Evolutionary conservation across 1,140 invertebrate genomes (phyloP), one percentile per base, ranked within the genome.

Genomic region (Sitobion miscanthi): DNA sequence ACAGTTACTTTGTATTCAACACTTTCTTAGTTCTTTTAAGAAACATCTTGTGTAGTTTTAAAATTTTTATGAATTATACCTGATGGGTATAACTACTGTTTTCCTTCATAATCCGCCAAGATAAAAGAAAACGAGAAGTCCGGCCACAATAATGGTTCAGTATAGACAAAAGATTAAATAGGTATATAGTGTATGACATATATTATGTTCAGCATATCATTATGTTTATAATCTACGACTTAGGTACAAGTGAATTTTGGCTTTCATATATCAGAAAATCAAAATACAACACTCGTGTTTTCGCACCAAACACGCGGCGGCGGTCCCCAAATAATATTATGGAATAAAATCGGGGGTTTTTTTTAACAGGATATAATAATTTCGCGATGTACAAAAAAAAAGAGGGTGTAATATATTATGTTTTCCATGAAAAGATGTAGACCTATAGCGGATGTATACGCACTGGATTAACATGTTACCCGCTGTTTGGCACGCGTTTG

Each of bases 401-500:
- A 57, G 23, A 52, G 91, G 49, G 91, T 54, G 91, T 83, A 49
- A 57, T 85, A 42, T 45, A 45, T 45, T 57, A 42, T 57, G 49
- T 93, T 93, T 93, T 83, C 82, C 82, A 86, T 86, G 91, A 93
- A 93, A 93, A 93, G 23, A 86, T 52, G 91, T 85, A 82, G 82
- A 45, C 82, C 82, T 21, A 52, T 47, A 42, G 49, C 91, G 77
- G 62, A 93, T 93, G 91, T 93, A 82, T 52, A 52, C 35, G 69
- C 82, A 11, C 47, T 17, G 91, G 91, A 93, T 93, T 93, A 93
- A 93, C 91, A 93, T 52, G 82, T 93, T 93, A 93, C 91, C 91
- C 91, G 91, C 91, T 93, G 91, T 93, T 93, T 93, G 91, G 91
- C 91, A 93, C 91, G 91, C 91, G 91, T 93, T 86, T 54, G 91